These are phyloP conservation scores for Philotrypesis tridentata DNA, from an alignment of 1,140 invertebrate genomes.

Conservation along the genomic window DNA sequence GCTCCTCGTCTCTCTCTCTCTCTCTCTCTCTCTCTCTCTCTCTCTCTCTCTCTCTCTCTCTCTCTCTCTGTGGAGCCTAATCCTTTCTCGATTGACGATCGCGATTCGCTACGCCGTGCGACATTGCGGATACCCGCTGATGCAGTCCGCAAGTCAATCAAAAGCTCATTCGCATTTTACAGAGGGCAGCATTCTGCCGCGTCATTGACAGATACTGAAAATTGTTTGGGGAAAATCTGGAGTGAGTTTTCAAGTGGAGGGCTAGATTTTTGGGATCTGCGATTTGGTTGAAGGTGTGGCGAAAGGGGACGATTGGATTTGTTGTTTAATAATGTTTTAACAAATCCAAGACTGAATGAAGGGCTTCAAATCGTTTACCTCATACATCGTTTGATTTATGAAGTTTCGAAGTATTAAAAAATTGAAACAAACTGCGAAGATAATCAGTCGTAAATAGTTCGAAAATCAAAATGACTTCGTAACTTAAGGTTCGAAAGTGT, in stretches of 20 bases:
- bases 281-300: not conserved
- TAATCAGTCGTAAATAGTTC: slow-evolving; percentile 3
- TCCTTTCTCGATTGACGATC: slow-evolving; percentile 67
- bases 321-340: too few species aligned
- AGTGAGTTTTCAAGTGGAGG: not conserved
- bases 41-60: too few species aligned
- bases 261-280: not conserved
- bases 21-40: too few species aligned
- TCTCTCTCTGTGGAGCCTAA: slow-evolving; percentile 59
- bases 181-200: not conserved
- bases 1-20: too few species aligned
- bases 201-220: not conserved
- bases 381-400: not conserved
- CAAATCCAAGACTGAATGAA: too few species aligned
- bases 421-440: not conserved
- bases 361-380: not conserved
- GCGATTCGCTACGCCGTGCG: slow-evolving; percentile 56
- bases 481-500: not conserved
- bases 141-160: slow-evolving; percentile 56
- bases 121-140: not conserved
- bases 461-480: not conserved
- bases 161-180: slow-evolving; percentile 56
- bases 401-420: not conserved
- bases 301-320: not conserved
- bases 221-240: slow-evolving; percentile 12